Conservation (phyloP, 2,888 invertebrate genomes). For the Rugalucina vietnamica region DNA sequence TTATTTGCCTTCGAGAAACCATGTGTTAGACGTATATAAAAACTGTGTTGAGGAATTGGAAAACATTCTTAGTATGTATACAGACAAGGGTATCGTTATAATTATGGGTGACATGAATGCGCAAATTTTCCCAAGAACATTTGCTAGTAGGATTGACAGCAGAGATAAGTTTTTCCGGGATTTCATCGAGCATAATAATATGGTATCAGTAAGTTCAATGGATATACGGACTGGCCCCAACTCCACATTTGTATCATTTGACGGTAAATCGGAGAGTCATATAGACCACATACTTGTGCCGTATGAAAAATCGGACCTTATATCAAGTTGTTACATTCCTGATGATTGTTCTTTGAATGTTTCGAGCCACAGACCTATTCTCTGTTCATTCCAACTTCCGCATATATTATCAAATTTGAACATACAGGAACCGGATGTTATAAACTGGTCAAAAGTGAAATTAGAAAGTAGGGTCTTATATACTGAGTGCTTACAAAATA, state of each 20-base stretch:
- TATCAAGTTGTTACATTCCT: background rate
- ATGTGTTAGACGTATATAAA: background rate
- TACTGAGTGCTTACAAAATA: too few species aligned
- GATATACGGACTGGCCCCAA: background rate
- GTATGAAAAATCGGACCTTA: background rate
- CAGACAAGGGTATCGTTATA: too few species aligned
- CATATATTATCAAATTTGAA: too few species aligned
- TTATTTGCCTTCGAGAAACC: slow-evolving; percentile 7
- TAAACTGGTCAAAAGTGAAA: too few species aligned
- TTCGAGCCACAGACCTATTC: slow-evolving; percentile 10
- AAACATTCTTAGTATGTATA: too few species aligned
- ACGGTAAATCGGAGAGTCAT: background rate
- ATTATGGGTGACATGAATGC: background rate
- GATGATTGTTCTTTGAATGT: slow-evolving; percentile 15
- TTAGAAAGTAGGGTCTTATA: too few species aligned
- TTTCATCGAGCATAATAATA: background rate
- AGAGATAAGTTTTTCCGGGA: background rate
- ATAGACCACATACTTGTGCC: slow-evolving; percentile 18
- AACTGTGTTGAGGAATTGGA: too few species aligned
- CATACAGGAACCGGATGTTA: too few species aligned
- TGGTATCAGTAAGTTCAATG: background rate
- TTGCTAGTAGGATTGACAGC: background rate
- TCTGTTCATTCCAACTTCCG: background rate
- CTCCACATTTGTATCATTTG: slow-evolving; percentile 14
- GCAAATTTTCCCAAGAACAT: background rate